Evolutionary conservation across 2,797 vertebrate genomes (phyloP).

Genomic region (Nyctalus aviator): DNA sequence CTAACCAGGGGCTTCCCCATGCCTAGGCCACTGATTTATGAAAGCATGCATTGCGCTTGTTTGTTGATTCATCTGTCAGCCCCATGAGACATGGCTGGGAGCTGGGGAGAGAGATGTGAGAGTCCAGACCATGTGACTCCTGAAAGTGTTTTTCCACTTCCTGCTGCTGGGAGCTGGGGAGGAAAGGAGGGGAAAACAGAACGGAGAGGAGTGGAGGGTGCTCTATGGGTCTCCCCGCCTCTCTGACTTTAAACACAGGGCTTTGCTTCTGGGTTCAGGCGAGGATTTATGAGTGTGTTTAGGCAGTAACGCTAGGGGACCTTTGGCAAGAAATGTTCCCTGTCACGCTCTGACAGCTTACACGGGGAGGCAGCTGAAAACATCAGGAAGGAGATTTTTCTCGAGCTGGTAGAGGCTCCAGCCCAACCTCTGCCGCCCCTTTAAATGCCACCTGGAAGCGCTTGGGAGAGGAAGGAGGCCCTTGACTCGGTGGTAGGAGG

Average conservation of each 20-base stretch:
- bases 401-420: background rate
- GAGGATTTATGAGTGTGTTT: constrained; percentile 75
- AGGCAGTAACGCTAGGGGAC: constrained; percentile 49
- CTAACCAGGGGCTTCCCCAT: background rate
- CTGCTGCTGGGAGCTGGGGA: background rate
- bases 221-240: background rate
- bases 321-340: constrained; percentile 66
- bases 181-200: background rate
- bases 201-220: background rate
- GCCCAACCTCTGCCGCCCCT: background rate
- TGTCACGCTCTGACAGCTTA: constrained; percentile 58
- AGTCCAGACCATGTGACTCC: background rate
- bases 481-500: background rate
- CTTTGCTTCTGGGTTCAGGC: constrained; percentile 66
- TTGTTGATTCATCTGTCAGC: background rate
- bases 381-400: constrained; percentile 47
- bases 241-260: constrained; percentile 61
- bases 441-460: background rate
- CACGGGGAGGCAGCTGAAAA: background rate
- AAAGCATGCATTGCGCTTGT: background rate
- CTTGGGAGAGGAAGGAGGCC: background rate
- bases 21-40: background rate
- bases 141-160: background rate
- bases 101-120: background rate
- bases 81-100: background rate